Conservation (phyloP, 2,888 invertebrate species). For the Polymixis flavicincta region DNA sequence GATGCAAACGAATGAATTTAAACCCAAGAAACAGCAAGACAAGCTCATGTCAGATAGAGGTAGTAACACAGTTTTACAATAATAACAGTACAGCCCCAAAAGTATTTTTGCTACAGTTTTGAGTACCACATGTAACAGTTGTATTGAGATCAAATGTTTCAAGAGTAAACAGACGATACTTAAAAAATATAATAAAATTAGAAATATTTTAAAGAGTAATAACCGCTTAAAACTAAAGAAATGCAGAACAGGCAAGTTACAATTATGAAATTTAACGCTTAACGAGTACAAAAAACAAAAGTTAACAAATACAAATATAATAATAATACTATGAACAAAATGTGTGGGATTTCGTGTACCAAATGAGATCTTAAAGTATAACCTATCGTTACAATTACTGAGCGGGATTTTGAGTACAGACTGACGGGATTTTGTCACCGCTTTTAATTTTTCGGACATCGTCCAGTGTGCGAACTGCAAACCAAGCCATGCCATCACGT, state of each 20-base stretch:
- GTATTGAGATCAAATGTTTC: background rate
- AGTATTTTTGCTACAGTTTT: background rate
- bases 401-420: background rate
- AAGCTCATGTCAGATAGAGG: background rate
- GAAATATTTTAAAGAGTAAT: too few species aligned
- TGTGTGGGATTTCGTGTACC: too few species aligned
- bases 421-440: background rate
- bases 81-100: background rate
- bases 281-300: background rate
- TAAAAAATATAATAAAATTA: background rate
- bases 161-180: too few species aligned
- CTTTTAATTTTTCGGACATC: slow-evolving; percentile 1
- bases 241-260: background rate
- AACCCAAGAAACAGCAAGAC: background rate
- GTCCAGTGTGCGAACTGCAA: background rate
- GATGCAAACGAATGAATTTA: too few species aligned
- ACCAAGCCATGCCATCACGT: background rate
- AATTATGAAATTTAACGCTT: background rate
- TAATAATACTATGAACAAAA: background rate
- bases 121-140: background rate
- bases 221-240: background rate
- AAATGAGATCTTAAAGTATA: too few species aligned
- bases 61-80: background rate
- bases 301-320: background rate
- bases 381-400: background rate